Conservation (phyloP, 2,797 vertebrate species). For the Eidolon dupreanum region DNA sequence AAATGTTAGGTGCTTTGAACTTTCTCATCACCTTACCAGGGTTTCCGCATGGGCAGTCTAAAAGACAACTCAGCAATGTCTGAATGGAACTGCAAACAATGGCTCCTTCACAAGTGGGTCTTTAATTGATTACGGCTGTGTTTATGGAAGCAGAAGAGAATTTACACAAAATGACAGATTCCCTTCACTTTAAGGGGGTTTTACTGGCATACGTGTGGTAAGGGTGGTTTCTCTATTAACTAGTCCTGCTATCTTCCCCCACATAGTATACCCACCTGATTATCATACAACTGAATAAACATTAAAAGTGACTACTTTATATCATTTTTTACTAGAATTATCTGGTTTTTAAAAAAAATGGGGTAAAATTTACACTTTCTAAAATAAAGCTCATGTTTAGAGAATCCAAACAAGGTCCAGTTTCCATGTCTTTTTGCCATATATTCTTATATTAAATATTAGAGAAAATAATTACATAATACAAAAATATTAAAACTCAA, state of each 20-base stretch:
- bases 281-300: constrained; percentile 1
- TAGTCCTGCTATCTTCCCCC: not conserved
- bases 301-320: constrained; percentile 69
- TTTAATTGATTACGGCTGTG: constrained; percentile 89
- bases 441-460: not conserved
- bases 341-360: not conserved
- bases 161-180: constrained; percentile 88
- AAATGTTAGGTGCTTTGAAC: constrained; percentile 85
- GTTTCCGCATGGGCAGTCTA: constrained; percentile 82
- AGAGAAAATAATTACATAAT: not conserved
- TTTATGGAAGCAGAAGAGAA: constrained; percentile 88
- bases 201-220: constrained; percentile 72
- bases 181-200: constrained; percentile 83
- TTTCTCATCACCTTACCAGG: constrained; percentile 84
- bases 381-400: not conserved
- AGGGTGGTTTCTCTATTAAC: constrained; percentile 61
- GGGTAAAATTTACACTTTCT: not conserved
- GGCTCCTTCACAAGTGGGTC: constrained; percentile 86
- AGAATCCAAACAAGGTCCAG: not conserved
- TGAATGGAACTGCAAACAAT: constrained; percentile 85
- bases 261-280: not conserved
- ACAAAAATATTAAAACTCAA: not conserved
- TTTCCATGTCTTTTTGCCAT: not conserved
- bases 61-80: constrained; percentile 84
- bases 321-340: constrained; percentile 34